These are phyloP conservation scores for Gouania willdenowi DNA, from an alignment of 2,797 vertebrate species.

Conservation along the genomic window DNA sequence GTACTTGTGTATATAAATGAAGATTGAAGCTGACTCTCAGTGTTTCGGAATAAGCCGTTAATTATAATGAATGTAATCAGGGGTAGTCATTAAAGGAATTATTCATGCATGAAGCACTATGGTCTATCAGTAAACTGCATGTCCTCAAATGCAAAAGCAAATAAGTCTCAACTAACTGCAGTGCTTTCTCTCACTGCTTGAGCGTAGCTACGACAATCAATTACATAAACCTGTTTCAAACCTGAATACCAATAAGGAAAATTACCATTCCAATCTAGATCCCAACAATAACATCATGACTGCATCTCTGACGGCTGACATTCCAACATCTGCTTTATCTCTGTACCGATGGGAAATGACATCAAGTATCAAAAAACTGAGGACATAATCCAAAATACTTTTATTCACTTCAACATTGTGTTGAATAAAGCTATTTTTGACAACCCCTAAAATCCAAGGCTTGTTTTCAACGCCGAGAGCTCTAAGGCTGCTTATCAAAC, in stretches of 20 bases:
- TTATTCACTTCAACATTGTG: not conserved
- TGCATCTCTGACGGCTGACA: not conserved
- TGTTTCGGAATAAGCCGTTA: constrained; percentile 1
- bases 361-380: not conserved
- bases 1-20: not conserved
- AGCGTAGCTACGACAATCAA: not conserved
- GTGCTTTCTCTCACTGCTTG: not conserved
- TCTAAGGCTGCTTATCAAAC: constrained; percentile 9
- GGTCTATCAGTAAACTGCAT: constrained; percentile 6
- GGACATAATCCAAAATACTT: not conserved
- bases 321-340: not conserved
- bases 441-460: not conserved
- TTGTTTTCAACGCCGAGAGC: constrained; percentile 12
- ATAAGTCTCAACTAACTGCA: not conserved
- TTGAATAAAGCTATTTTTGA: not conserved
- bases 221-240: not conserved
- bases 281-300: not conserved
- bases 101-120: constrained; percentile 5
- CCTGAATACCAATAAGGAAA: not conserved
- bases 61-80: constrained; percentile 11
- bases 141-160: constrained; percentile 1
- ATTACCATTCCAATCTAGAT: not conserved
- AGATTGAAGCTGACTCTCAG: not conserved
- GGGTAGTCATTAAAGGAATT: constrained; percentile 18
- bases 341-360: not conserved